Evolutionary conservation across 1,140 invertebrate genomes (phyloP).

Genomic region (Drosophila trapezifrons): DNA sequence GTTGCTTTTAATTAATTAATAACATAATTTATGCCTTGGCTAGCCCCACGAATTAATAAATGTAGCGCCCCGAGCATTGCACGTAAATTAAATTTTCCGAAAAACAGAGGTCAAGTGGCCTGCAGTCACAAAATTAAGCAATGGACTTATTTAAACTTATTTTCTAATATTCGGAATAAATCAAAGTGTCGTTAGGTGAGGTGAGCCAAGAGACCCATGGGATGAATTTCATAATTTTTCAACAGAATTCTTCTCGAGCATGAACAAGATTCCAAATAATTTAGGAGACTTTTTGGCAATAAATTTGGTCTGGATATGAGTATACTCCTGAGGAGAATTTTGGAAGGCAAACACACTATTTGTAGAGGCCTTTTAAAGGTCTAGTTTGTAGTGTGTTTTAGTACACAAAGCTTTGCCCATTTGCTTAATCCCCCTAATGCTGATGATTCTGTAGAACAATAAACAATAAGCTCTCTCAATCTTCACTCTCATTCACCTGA

Average conservation of each 20-base stretch:
- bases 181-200: conserved; percentile 36
- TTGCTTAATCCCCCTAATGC: neutral
- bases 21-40: conserved; percentile 42
- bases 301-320: conserved; percentile 21
- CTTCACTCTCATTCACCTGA: conserved; percentile 33
- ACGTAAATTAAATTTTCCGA: conserved; percentile 32
- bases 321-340: neutral
- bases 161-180: conserved; percentile 54
- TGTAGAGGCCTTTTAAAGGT: neutral
- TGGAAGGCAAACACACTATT: no score
- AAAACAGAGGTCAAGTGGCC: conserved; percentile 49
- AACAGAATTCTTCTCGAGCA: conserved; percentile 21
- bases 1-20: conserved; percentile 63
- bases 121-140: conserved; percentile 42
- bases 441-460: conserved; percentile 7
- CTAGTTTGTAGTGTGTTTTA: neutral
- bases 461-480: conserved; percentile 2
- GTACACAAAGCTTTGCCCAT: neutral
- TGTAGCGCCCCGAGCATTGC: conserved; percentile 28
- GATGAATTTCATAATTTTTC: conserved; percentile 56
- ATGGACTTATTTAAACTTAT: conserved; percentile 35
- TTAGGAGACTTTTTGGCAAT: conserved; percentile 33
- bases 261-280: conserved; percentile 27
- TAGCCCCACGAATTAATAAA: conserved; percentile 59
- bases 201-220: conserved; percentile 47